phyloP scores from a whole-genome alignment of 1,140 invertebrate species.

The Cotesia glomerata region DNA sequence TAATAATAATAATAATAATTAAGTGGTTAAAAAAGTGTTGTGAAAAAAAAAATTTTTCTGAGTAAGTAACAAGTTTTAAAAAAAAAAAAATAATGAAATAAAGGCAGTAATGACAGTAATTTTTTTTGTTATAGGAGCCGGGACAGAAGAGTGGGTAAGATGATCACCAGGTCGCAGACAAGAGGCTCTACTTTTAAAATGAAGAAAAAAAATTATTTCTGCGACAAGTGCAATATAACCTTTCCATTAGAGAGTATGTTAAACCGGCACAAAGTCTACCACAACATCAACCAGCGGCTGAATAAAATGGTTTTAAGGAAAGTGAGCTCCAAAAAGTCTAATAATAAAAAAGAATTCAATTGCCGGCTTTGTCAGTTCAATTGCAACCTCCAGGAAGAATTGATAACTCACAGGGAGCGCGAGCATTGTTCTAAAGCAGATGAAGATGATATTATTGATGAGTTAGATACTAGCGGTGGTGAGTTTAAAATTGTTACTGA shows the following conservation, averaged over 20 bases:
- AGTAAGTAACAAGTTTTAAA: constrained; percentile 19
- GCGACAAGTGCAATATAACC: constrained; percentile 47
- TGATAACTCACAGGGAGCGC: too few species aligned
- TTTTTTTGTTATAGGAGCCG: constrained; percentile 23
- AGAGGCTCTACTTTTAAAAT: constrained; percentile 3
- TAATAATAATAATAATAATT: too few species aligned
- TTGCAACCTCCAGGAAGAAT: background rate
- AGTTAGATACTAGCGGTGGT: too few species aligned
- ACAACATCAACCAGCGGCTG: constrained; percentile 18
- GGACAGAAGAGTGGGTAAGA: background rate
- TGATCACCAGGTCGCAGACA: background rate
- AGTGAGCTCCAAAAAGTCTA: background rate
- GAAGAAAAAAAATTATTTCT: constrained; percentile 30
- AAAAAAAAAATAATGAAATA: background rate
- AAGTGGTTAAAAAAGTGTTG: background rate
- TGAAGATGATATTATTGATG: too few species aligned
- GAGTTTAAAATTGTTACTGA: too few species aligned
- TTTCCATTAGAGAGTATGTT: constrained; percentile 50
- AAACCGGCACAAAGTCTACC: constrained; percentile 43
- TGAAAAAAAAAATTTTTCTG: constrained; percentile 6
- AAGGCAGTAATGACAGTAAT: constrained; percentile 12
- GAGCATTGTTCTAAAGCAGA: too few species aligned
- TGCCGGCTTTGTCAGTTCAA: background rate
- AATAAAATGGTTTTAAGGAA: background rate
- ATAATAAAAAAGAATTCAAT: too few species aligned